phyloP scores from a whole-genome alignment of 2,797 vertebrate genomes.

The Lacerta viridis region DNA sequence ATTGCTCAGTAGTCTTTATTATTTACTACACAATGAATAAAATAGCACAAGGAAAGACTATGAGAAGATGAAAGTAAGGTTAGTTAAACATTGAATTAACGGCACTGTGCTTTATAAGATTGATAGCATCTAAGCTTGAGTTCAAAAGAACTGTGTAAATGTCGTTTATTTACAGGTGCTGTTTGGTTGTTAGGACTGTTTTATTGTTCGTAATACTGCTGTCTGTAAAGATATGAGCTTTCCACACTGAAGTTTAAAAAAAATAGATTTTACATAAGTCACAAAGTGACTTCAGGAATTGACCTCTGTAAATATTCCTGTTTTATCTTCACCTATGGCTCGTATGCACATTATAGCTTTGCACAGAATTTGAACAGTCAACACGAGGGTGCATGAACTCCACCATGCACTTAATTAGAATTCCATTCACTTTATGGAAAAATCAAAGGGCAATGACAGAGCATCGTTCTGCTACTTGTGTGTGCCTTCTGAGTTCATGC shows the following conservation, averaged over 20 bases:
- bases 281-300: slow-evolving; percentile 26
- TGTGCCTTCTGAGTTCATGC: slow-evolving; percentile 50
- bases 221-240: slow-evolving; percentile 30
- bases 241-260: slow-evolving; percentile 18
- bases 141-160: slow-evolving; percentile 59
- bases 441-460: slow-evolving; percentile 20
- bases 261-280: slow-evolving; percentile 27
- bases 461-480: slow-evolving; percentile 37
- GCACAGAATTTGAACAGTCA: background rate
- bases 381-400: slow-evolving; percentile 31
- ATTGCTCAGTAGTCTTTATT: slow-evolving; percentile 52
- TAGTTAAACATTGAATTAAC: slow-evolving; percentile 57
- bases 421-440: slow-evolving; percentile 22
- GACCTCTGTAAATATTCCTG: slow-evolving; percentile 53
- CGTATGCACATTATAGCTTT: slow-evolving; percentile 46
- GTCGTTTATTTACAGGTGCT: slow-evolving; percentile 29
- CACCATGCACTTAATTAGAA: slow-evolving; percentile 52
- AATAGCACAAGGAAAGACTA: slow-evolving; percentile 42
- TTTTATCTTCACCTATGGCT: slow-evolving; percentile 17
- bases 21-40: slow-evolving; percentile 47
- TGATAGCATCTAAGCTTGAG: slow-evolving; percentile 40
- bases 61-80: slow-evolving; percentile 66
- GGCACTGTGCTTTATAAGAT: slow-evolving; percentile 56
- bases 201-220: slow-evolving; percentile 1
- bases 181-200: slow-evolving; percentile 17